Conservation (phyloP, 1,140 invertebrate species). For the Bombus confusus region DNA sequence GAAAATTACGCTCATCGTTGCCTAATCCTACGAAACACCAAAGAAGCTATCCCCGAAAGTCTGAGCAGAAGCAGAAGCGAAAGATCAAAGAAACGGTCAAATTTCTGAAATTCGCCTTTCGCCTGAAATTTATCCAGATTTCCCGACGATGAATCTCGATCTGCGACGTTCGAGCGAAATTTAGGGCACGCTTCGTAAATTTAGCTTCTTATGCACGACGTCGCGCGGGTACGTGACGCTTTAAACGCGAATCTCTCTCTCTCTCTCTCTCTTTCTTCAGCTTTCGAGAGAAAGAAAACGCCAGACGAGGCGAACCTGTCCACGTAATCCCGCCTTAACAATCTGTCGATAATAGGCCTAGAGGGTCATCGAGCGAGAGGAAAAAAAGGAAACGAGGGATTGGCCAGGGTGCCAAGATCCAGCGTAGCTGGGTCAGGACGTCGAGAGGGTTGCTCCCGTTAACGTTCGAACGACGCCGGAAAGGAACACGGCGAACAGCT, state of each 20-base stretch:
- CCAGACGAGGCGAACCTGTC: not conserved
- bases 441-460: constrained; percentile 68
- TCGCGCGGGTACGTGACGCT: constrained; percentile 41
- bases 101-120: too few species aligned
- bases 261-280: not conserved
- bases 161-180: not conserved
- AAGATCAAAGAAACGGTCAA: not conserved
- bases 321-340: constrained; percentile 44
- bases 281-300: not conserved
- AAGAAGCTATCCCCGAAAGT: too few species aligned
- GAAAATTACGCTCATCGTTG: not conserved
- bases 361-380: constrained; percentile 44
- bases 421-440: constrained; percentile 62
- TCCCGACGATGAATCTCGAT: too few species aligned
- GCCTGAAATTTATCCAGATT: too few species aligned
- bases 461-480: constrained; percentile 46
- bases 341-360: constrained; percentile 54
- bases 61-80: too few species aligned
- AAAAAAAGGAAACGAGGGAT: constrained; percentile 60
- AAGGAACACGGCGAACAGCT: constrained; percentile 34
- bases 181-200: constrained; percentile 30
- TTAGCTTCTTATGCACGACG: constrained; percentile 41
- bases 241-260: constrained; percentile 12
- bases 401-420: constrained; percentile 70
- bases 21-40: not conserved